Percentiles rank a stretch among this genome's conserved stretches.
phyloP scores from a whole-genome alignment of 2,888 invertebrate genomes.

The Meliscaeva auricollis region DNA sequence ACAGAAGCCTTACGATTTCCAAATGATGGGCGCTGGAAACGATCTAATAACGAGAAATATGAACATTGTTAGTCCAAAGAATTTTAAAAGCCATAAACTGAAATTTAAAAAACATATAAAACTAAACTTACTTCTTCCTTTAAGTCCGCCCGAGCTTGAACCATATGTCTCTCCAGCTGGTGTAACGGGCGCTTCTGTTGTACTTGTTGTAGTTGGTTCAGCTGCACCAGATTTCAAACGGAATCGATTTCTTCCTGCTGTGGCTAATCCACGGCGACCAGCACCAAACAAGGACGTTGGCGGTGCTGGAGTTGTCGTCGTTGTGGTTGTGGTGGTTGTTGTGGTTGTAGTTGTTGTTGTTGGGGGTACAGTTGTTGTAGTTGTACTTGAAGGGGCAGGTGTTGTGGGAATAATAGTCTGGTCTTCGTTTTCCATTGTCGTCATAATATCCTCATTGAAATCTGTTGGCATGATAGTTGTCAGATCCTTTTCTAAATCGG shows the following conservation, averaged over 20 bases:
- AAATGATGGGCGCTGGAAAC: slow-evolving; percentile 83
- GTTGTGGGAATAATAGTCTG: slow-evolving; percentile 83
- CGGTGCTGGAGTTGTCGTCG: slow-evolving; percentile 83
- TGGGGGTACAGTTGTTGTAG: slow-evolving; percentile 85
- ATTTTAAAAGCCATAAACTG: not conserved
- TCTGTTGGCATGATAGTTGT: slow-evolving; percentile 82
- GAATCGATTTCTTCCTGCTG: slow-evolving; percentile 83
- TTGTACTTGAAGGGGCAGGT: slow-evolving; percentile 85
- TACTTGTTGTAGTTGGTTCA: slow-evolving; percentile 85
- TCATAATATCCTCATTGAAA: slow-evolving; percentile 80
- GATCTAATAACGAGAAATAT: slow-evolving; percentile 78
- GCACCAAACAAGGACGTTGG: slow-evolving; percentile 79
- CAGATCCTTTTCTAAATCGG: slow-evolving; percentile 81
- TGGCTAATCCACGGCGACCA: slow-evolving; percentile 79
- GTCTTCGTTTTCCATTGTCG: slow-evolving; percentile 84
- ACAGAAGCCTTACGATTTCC: slow-evolving; percentile 81
- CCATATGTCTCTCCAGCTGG: slow-evolving; percentile 81
- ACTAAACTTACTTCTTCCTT: slow-evolving; percentile 80
- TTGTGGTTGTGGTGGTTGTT: slow-evolving; percentile 84
- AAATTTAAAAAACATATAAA: not conserved
- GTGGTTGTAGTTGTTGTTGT: slow-evolving; percentile 85
- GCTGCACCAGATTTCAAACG: slow-evolving; percentile 81
- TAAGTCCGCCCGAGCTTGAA: slow-evolving; percentile 64
- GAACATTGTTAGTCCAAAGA: not conserved
- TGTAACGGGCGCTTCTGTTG: slow-evolving; percentile 84